Evolutionary conservation across 2,797 vertebrate genomes (phyloP), one percentile per base, ranked within the genome.

Genomic region (Parauchenoglanis punctatus): DNA sequence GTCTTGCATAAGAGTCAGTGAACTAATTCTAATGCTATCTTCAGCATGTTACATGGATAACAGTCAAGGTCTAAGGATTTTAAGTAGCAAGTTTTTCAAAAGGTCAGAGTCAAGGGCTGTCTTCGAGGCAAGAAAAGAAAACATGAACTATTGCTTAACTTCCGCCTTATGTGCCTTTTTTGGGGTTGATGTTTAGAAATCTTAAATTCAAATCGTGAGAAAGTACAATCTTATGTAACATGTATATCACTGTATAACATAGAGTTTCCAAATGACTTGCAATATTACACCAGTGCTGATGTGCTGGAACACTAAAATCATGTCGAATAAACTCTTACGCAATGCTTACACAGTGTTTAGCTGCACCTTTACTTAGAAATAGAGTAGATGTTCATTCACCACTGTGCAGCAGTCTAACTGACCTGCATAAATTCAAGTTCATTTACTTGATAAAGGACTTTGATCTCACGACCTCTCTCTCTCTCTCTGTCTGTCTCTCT

Each of bases 361-460:
- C 20, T 65, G 25, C 4, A 31, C 25, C 46, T 63, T 63, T 49
- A n/a, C 5, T 63, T 10, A 28, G 6, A 65, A 65, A 82, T 18
- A 17, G 28, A 49, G 4, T 25, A 81, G 80, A 44, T 65, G 81
- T 65, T 65, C 23, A 67, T 82, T 65, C 40, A 63, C 40, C 40
- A 46, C 40, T 49, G 59, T 49, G 59, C 40, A 65, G 20, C 11
- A n/a, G 18, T 1, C 40, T n/a, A 8, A 46, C 63, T 82, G 59
- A 49, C 35, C 35, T 49, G 80, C 6, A 65, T 0, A 65, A 65
- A 65, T 46, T 1, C 28, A 81, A 61, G 77, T 61, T 44, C 18
- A 44, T 12, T 59, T 58, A 59, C 77, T 61, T 25, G 31, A 61
- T 81, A 25, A 81, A 81, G 31, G 56, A 81, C 78, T 81, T 82